Evolutionary conservation across 2,797 vertebrate genomes (phyloP), one percentile per base, ranked within the genome.

Genomic region (Poecilia velifera): DNA sequence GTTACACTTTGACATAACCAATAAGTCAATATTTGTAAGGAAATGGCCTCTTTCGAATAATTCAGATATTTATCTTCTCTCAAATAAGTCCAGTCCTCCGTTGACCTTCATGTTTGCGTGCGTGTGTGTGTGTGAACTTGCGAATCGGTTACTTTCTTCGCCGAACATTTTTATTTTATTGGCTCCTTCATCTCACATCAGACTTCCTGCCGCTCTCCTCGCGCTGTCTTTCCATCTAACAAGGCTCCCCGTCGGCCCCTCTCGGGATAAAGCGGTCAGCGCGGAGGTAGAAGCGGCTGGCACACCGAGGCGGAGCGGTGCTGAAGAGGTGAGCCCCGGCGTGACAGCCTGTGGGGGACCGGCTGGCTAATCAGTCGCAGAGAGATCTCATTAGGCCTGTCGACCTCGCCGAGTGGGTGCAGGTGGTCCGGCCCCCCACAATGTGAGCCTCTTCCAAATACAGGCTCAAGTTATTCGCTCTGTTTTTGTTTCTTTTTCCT

Each of bases 401-500:
- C 79, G 75, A 75, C 83, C 78, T 43, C 4, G 66, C 41, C 81
- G 79, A 79, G 80, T 85, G 84, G 80, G 81, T 85, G 80, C 74
- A 86, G 86, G 83, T 88, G 76, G 81, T 79, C 76, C 28, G 43
- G 75, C 78, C 83, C 72, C 68, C 78, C 64, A 80, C 47, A 51
- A 68, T 79, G 31, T 79, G 34, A 86, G 88, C 76, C 72, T 77
- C 73, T 75, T 84, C 64, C 64, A 76, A 78, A 76, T 78, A 78
- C 51, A 80, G 45, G 79, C 70, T 90, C 74, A 83, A 90, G 74
- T 86, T 79, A 53, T 84, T 91, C 73, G 43, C 70, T 88, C 68
- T 89, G 78, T 91, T 88, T 90, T 84, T 82, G 80, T 84, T 84
- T 82, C 83, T 76, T 72, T 86, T 72, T 86, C 78, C 85, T 83